phyloP scores from a whole-genome alignment of 2,888 invertebrate genomes.

The Ennomos quercinarius region DNA sequence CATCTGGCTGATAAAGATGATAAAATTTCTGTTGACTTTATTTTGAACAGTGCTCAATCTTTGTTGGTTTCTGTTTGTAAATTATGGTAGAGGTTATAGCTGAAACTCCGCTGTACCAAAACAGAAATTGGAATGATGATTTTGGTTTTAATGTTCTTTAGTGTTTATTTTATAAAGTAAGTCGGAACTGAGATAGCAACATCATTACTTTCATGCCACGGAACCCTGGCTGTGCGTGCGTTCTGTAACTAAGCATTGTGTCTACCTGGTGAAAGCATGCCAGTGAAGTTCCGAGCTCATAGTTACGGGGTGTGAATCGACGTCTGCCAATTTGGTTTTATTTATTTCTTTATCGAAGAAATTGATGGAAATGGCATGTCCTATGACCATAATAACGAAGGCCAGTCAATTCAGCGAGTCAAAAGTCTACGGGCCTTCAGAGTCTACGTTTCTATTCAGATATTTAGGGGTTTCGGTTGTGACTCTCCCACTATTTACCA shows the following conservation, averaged over 20 bases:
- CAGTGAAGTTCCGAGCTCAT: not conserved
- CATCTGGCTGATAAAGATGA: too few relatives aligned
- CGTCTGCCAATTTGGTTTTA: slow-evolving; percentile 13
- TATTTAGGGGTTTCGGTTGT: too few relatives aligned
- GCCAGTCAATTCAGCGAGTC: slow-evolving; percentile 13
- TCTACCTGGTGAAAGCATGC: slow-evolving; percentile 20
- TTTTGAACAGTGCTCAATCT: too few relatives aligned
- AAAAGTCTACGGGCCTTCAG: not conserved
- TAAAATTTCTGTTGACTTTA: too few relatives aligned
- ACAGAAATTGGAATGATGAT: too few relatives aligned
- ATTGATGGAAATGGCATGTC: slow-evolving; percentile 26
- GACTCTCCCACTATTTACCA: too few relatives aligned
- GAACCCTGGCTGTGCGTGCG: not conserved
- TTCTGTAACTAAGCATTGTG: not conserved
- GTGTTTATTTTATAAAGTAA: not conserved
- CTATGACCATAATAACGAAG: slow-evolving; percentile 16
- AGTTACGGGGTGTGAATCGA: slow-evolving; percentile 20
- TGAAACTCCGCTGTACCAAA: too few relatives aligned
- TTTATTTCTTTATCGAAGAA: slow-evolving; percentile 26
- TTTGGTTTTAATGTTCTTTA: too few relatives aligned
- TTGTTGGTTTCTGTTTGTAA: too few relatives aligned
- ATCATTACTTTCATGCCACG: not conserved
- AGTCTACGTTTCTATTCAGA: too few relatives aligned
- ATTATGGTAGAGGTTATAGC: too few relatives aligned
- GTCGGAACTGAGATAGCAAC: not conserved